A percentile compares a stretch with the other conserved stretches of the same genome.
These are phyloP conservation scores for Rana temporaria DNA, from an alignment of 2,113 vertebrate species.

Conservation along the genomic window DNA sequence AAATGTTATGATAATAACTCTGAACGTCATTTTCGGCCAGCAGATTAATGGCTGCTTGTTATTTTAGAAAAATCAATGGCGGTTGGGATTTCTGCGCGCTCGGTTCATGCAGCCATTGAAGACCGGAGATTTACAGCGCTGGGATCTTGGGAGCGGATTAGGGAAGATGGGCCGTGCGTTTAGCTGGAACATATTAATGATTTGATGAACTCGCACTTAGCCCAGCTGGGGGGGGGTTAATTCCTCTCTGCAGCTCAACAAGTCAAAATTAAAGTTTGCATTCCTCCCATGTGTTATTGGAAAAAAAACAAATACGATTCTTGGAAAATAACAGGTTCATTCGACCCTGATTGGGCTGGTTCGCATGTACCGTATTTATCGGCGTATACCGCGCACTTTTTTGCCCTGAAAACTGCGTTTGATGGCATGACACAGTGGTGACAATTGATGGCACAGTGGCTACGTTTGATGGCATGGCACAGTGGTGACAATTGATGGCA, in stretches of 20 bases:
- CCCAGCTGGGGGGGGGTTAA: background rate
- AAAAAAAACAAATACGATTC: no score
- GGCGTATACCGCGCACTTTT: no score
- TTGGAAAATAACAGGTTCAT: no score
- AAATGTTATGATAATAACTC: conserved; percentile 58
- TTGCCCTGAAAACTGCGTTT: no score
- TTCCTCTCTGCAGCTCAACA: background rate
- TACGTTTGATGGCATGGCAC: no score
- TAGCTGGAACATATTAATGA: conserved; percentile 22
- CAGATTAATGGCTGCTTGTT: conserved; percentile 41
- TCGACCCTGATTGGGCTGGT: no score
- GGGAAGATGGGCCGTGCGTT: background rate
- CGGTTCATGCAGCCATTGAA: background rate
- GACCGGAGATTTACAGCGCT: conserved; percentile 1
- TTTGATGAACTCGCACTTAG: no score
- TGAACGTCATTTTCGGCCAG: conserved; percentile 17
- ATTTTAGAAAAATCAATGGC: conserved; percentile 45
- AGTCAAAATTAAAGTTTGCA: background rate
- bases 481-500: no score
- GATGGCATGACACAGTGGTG: no score
- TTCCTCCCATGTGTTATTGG: no score
- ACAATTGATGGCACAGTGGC: no score
- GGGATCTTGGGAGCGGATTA: conserved; percentile 19
- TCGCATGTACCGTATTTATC: no score
- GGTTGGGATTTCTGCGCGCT: conserved; percentile 3